phyloP scores from a whole-genome alignment of 2,113 vertebrate genomes.

The Cyphomyrus discorhynchus region DNA sequence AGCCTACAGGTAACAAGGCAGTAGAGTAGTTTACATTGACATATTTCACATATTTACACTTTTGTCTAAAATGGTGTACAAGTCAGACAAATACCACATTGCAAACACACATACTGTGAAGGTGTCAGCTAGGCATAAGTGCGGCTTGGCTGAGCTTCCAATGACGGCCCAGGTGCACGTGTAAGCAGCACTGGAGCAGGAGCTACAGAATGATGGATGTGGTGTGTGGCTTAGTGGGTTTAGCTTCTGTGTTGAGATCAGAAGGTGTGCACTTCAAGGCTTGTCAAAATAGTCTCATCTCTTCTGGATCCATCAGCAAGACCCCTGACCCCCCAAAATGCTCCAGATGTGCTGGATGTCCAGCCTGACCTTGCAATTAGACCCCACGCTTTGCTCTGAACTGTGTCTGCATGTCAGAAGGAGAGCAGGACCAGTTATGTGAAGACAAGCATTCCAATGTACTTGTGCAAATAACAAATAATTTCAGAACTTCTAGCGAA shows the following conservation, averaged over 20 bases:
- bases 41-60: neutral
- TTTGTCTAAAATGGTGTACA: neutral
- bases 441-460: neutral
- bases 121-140: neutral
- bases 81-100: neutral
- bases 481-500: neutral
- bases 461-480: neutral
- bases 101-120: neutral
- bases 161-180: neutral
- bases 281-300: neutral
- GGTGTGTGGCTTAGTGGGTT: neutral
- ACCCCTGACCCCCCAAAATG: neutral
- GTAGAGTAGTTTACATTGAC: neutral
- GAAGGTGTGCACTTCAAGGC: neutral
- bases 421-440: neutral
- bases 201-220: neutral
- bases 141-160: neutral
- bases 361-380: neutral
- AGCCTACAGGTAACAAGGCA: slow-evolving; percentile 62
- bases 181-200: neutral
- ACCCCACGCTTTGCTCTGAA: neutral
- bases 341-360: neutral
- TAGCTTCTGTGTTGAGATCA: neutral
- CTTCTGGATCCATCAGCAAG: neutral
- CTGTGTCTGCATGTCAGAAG: neutral